Evolutionary conservation across 2,888 invertebrate species (phyloP).

Genomic region (Philaethria dido): DNA sequence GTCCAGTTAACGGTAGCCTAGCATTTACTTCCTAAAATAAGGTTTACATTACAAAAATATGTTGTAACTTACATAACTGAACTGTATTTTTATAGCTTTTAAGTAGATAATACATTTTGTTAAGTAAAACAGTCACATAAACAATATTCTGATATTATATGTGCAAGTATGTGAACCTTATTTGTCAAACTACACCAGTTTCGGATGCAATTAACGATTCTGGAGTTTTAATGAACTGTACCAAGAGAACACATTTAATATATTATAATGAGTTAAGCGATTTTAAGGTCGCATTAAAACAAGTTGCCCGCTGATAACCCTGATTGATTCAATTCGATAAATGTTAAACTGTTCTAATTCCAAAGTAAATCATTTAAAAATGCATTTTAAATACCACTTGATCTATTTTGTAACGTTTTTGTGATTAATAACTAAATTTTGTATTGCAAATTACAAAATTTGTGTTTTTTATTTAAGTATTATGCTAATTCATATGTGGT

Average conservation of each 20-base stretch:
- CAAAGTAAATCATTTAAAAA: constrained; percentile 32
- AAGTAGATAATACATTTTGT: too few species aligned
- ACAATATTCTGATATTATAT: too few species aligned
- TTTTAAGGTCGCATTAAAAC: constrained; percentile 24
- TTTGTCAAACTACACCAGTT: not conserved
- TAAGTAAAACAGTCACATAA: too few species aligned
- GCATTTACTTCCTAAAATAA: not conserved
- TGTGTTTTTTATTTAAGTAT: not conserved
- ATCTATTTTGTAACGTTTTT: constrained; percentile 5
- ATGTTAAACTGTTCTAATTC: constrained; percentile 37
- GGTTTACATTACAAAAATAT: not conserved
- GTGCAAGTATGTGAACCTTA: too few species aligned
- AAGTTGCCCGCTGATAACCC: constrained; percentile 29
- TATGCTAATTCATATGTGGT: constrained; percentile 5
- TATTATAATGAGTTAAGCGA: constrained; percentile 3
- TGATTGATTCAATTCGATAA: constrained; percentile 29
- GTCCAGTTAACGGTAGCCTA: not conserved
- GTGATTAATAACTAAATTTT: not conserved
- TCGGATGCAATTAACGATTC: not conserved
- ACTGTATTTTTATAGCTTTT: not conserved
- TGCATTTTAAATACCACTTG: constrained; percentile 39
- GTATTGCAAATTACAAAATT: not conserved
- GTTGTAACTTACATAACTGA: not conserved
- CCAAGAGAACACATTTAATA: not conserved
- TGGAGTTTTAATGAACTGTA: not conserved